Conservation (phyloP, 2,113 vertebrate species). For the Halichoerus grypus region DNA sequence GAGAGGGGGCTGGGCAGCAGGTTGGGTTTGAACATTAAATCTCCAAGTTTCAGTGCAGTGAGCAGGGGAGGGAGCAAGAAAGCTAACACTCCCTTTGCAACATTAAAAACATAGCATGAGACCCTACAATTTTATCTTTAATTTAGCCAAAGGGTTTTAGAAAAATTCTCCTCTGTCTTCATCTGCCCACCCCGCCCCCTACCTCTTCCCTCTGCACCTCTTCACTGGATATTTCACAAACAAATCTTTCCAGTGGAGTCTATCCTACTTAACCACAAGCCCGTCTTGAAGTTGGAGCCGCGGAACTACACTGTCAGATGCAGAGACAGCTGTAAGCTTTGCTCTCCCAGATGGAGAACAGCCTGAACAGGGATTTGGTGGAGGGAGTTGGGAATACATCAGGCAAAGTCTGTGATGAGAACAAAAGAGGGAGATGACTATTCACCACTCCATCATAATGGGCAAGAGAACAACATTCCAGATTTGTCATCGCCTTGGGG, state of each 20-base stretch:
- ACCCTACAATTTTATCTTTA: not conserved
- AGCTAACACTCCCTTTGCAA: not conserved
- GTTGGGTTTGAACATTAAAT: not conserved
- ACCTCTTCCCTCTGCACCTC: not conserved
- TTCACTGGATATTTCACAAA: not conserved
- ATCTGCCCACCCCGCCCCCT: not conserved
- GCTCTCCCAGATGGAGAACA: not conserved
- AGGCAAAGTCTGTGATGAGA: not conserved
- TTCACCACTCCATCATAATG: not conserved
- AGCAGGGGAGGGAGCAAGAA: not conserved
- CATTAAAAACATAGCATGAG: not conserved
- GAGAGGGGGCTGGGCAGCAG: too few species aligned
- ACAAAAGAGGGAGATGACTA: constrained; percentile 38
- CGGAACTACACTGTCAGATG: not conserved
- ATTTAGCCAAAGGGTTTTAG: not conserved
- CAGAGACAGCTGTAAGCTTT: not conserved
- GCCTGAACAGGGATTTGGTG: not conserved
- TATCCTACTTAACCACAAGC: not conserved
- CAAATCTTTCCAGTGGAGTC: not conserved
- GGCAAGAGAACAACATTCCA: not conserved
- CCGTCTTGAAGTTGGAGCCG: not conserved
- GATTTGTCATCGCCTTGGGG: not conserved
- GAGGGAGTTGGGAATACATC: not conserved
- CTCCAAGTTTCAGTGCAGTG: not conserved
- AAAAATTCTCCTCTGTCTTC: not conserved